phyloP scores from a whole-genome alignment of 2,113 vertebrate genomes.

The Nerophis ophidion region DNA sequence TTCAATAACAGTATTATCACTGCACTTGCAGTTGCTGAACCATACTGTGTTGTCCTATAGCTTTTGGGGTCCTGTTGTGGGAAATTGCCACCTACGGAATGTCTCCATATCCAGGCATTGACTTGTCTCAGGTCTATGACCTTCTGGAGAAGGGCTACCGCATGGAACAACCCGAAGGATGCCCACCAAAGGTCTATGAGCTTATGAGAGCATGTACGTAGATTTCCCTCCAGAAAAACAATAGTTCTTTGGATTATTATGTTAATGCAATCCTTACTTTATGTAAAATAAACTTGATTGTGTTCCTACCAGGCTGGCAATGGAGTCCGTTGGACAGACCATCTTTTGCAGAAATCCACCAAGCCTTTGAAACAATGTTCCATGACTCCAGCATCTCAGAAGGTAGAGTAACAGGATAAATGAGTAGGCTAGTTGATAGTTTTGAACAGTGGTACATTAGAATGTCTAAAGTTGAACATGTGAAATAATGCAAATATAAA shows the following conservation, averaged over 20 bases:
- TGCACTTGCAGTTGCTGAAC: not conserved
- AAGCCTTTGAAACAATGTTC: slow-evolving; percentile 99
- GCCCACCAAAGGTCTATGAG: slow-evolving; percentile 96
- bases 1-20: not conserved
- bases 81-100: slow-evolving; percentile 99
- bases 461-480: not conserved
- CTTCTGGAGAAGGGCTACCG: slow-evolving; percentile 96
- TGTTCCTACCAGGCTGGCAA: slow-evolving; percentile 83
- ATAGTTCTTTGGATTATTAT: not conserved
- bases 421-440: not conserved
- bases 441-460: not conserved
- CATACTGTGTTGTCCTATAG: slow-evolving; percentile 57
- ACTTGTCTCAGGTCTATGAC: slow-evolving; percentile 98
- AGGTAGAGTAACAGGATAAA: slow-evolving; percentile 66
- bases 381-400: slow-evolving; percentile 98
- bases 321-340: slow-evolving; percentile 93
- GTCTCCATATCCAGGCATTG: slow-evolving; percentile 98
- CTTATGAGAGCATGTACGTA: slow-evolving; percentile 98
- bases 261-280: not conserved
- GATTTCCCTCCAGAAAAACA: not conserved
- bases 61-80: slow-evolving; percentile 95
- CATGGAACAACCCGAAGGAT: slow-evolving; percentile 98
- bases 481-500: not conserved
- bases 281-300: not conserved
- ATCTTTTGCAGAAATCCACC: slow-evolving; percentile 93